Percentiles rank a stretch among this genome's conserved stretches.
Conservation (phyloP, 2,888 invertebrate genomes). For the Tenthredo scrophulariae region DNA sequence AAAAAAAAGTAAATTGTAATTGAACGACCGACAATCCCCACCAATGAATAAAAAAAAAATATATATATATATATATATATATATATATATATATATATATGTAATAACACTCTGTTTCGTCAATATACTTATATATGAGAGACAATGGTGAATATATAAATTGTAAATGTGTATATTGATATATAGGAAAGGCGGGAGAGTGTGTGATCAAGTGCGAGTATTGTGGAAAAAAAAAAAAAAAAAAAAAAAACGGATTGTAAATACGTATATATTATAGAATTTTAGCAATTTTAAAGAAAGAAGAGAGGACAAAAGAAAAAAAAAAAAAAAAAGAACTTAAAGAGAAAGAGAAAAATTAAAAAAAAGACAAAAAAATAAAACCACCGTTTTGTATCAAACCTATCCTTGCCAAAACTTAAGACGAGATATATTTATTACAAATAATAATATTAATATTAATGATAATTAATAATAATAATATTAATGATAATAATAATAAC, state of each 20-base stretch:
- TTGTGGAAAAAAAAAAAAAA: not conserved
- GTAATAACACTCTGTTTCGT: constrained; percentile 17
- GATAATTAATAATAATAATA: constrained; percentile 52
- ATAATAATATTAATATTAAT: constrained; percentile 60
- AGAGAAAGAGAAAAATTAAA: constrained; percentile 21
- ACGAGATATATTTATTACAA: constrained; percentile 62
- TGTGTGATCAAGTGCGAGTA: not conserved
- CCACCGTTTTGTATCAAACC: constrained; percentile 70
- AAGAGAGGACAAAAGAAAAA: constrained; percentile 25
- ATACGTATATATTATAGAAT: not conserved
- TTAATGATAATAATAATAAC: constrained; percentile 59
- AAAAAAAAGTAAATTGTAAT: constrained; percentile 10
- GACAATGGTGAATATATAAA: not conserved
- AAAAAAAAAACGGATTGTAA: not conserved
- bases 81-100: too few species aligned
- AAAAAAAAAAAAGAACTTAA: constrained; percentile 1
- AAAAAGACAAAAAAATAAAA: constrained; percentile 35
- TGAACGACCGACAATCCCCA: constrained; percentile 46
- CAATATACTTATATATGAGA: not conserved
- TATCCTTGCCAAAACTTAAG: constrained; percentile 74
- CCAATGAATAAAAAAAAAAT: constrained; percentile 18
- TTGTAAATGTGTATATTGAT: constrained; percentile 15
- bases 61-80: too few species aligned
- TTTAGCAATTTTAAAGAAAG: constrained; percentile 65
- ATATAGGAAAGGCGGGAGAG: not conserved